Base-by-base conservation (phyloP, 2,888 invertebrate species). In the Didymodactylos carnosus region DNA sequence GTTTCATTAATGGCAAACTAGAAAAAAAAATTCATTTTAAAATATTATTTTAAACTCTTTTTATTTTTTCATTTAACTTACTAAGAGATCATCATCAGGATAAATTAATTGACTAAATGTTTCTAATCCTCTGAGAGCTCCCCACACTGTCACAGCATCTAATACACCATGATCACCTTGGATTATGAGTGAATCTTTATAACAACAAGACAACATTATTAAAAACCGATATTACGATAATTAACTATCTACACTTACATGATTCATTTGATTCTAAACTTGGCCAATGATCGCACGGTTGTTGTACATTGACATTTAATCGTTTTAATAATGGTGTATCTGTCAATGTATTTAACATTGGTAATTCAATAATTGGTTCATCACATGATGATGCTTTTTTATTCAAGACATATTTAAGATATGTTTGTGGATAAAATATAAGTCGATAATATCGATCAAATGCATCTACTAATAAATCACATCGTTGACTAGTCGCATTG, bases 181-280 rank as follows among this genome's bases (percentile, higher is more conserved):
- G 16, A 75, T 69, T 23, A 40, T 39, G n/a, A 75, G 39, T 27
- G 39, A 39, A 39, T 74, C 74, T 74, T 46, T 39, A 25, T 39
- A n/a, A 3, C 19, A 35, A 6, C 2, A 62, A 8, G 19, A 10
- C 2, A 62, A 62, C 35, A 4, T 16, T 69, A 23, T 4, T 23
- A 16, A 69, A n/a, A 16, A 27, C 29, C 16, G 25, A 19, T 19
- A 11, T 35, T 1, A 29, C 29, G 13, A 29, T 49, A 16, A 29
- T 11, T 39, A 14, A 13, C 14, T 51, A 35, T 0, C 39, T n/a
- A 35, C 5, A 6, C 13, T 40, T 72, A 75, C 91, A 92, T 78
- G 87, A 86, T 84, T 92, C 92, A 80, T 89, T 87, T 88, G 90
- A 90, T 70, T 86, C 82, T 43, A 88, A 83, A 76, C 87, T 83